phyloP scores from a whole-genome alignment of 2,888 invertebrate species.

The Agelastica alni region DNA sequence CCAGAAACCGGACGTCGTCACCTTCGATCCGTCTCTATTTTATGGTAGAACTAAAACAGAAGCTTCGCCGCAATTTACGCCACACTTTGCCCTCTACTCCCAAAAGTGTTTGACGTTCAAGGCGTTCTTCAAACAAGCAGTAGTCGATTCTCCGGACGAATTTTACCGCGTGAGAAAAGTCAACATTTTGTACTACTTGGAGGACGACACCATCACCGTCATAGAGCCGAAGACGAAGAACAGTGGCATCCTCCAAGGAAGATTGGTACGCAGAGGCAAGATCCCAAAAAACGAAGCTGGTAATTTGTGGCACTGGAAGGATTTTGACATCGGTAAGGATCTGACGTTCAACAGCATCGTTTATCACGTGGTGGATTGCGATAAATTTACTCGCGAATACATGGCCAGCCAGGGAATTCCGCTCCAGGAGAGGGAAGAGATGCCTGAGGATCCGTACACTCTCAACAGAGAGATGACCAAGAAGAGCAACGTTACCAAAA shows the following conservation, averaged over 20 bases:
- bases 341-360: slow-evolving; percentile 78
- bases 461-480: slow-evolving; percentile 58
- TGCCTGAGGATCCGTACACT: slow-evolving; percentile 74
- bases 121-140: slow-evolving; percentile 81
- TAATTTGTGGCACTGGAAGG: slow-evolving; percentile 83
- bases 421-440: slow-evolving; percentile 68
- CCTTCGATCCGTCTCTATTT: slow-evolving; percentile 70
- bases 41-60: slow-evolving; percentile 69
- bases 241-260: slow-evolving; percentile 76
- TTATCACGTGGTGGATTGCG: slow-evolving; percentile 80
- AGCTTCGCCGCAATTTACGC: slow-evolving; percentile 65
- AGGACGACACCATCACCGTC: slow-evolving; percentile 82
- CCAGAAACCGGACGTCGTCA: slow-evolving; percentile 60
- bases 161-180: slow-evolving; percentile 76
- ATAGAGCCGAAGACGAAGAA: slow-evolving; percentile 76
- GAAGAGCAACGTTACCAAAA: slow-evolving; percentile 45
- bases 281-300: slow-evolving; percentile 73
- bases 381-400: slow-evolving; percentile 81
- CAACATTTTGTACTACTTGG: slow-evolving; percentile 81
- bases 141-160: slow-evolving; percentile 74
- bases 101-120: slow-evolving; percentile 78
- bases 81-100: slow-evolving; percentile 73
- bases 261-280: slow-evolving; percentile 72
- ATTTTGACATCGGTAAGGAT: slow-evolving; percentile 79
- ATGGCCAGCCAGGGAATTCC: slow-evolving; percentile 82